These are phyloP conservation scores for Pseudoatta argentina DNA, from an alignment of 1,140 invertebrate genomes.

Conservation along the genomic window DNA sequence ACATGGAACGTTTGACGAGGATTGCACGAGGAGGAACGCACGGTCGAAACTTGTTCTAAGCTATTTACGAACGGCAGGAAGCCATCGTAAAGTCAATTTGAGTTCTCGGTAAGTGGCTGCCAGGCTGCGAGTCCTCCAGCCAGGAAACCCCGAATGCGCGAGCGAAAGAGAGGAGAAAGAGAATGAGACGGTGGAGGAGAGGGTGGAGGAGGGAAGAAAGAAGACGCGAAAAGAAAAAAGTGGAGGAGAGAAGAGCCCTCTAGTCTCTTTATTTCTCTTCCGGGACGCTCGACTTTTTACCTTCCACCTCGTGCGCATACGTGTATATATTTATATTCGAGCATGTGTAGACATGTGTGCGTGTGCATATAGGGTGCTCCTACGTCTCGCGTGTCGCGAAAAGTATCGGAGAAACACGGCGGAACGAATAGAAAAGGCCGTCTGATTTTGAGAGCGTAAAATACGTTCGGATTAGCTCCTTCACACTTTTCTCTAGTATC, in stretches of 20 bases:
- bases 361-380: constrained; percentile 46
- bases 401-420: constrained; percentile 3
- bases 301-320: constrained; percentile 44
- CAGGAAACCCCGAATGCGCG: constrained; percentile 58
- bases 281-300: constrained; percentile 67
- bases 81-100: constrained; percentile 68
- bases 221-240: constrained; percentile 53
- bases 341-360: not conserved
- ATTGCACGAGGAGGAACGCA: constrained; percentile 62
- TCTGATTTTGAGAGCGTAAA: constrained; percentile 34
- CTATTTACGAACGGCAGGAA: constrained; percentile 68
- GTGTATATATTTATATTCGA: constrained; percentile 56
- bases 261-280: constrained; percentile 72
- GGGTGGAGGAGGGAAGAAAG: constrained; percentile 29
- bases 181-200: constrained; percentile 14
- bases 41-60: constrained; percentile 67
- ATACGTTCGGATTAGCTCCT: constrained; percentile 40
- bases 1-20: constrained; percentile 64
- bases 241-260: constrained; percentile 52
- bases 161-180: constrained; percentile 53
- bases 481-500: constrained; percentile 9
- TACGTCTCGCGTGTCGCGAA: constrained; percentile 20
- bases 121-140: constrained; percentile 62
- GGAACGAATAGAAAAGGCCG: not conserved
- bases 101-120: constrained; percentile 67